Conservation (phyloP, 2,797 vertebrate genomes). For the Anabas testudineus region DNA sequence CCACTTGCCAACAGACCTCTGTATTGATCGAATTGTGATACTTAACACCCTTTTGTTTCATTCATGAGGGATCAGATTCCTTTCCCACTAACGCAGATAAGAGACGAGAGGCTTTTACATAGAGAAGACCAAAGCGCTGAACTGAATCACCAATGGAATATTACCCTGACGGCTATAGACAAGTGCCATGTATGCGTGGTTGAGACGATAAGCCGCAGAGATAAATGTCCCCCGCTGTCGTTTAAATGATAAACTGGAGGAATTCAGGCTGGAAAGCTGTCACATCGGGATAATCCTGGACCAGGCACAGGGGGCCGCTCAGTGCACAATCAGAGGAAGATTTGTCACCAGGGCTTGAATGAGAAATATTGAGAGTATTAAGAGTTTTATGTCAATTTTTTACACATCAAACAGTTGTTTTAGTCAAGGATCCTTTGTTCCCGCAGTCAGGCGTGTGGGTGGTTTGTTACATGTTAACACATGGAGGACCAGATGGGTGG, state of each 20-base stretch:
- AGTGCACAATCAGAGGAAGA: constrained; percentile 52
- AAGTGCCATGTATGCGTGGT: constrained; percentile 64
- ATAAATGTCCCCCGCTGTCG: constrained; percentile 76
- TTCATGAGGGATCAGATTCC: constrained; percentile 70
- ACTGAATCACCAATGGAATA: constrained; percentile 67
- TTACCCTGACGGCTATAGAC: constrained; percentile 66
- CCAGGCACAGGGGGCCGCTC: constrained; percentile 50
- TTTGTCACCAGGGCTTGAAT: constrained; percentile 62
- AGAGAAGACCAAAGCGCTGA: constrained; percentile 48
- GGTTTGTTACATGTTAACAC: constrained; percentile 27
- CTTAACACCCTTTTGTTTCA: constrained; percentile 75
- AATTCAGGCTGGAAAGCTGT: constrained; percentile 73
- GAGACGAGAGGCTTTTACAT: constrained; percentile 65
- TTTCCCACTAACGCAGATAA: constrained; percentile 53
- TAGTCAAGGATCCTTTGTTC: constrained; percentile 44
- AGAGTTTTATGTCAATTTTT: constrained; percentile 64
- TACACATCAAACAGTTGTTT: constrained; percentile 54
- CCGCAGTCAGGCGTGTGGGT: constrained; percentile 10
- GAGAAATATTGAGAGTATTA: constrained; percentile 68
- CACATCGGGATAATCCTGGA: constrained; percentile 74
- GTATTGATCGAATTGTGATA: constrained; percentile 66
- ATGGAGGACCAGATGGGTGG: constrained; percentile 12
- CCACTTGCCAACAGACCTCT: constrained; percentile 61
- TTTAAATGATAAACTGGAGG: constrained; percentile 80
- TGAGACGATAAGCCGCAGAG: constrained; percentile 72